Base-by-base conservation (phyloP, 2,888 invertebrate genomes). In the Gari tellinella region DNA sequence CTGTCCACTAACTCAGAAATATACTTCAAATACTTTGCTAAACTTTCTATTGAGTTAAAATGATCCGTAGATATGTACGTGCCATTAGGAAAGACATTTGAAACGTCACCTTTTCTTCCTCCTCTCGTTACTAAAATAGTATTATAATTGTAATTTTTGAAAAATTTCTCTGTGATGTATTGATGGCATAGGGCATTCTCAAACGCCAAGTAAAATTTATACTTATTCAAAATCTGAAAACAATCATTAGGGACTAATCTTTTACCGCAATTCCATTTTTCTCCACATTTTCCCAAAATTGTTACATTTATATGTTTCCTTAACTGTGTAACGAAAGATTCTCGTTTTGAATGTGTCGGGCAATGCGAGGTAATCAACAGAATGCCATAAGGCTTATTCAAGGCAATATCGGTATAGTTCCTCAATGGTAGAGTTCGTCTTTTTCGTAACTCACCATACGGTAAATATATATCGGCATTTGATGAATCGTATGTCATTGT, bases 401-500 rank as follows among this genome's bases (percentile, higher is more conserved):
- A n/a, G n/a, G n/a, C n/a, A n/a, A n/a, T n/a, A 19, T 48, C 60
- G 21, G 57, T 60, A 52, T 64, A 76, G 46, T 76, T 53, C 25
- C 65, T 43, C 4, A 38, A 21, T 3, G 62, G 14, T 58, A 55
- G 19, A 76, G 37, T 26, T 68, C 67, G 5, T 72, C 76, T 41
- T n/a, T n/a, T n/a, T n/a, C n/a, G n/a, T n/a, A n/a, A n/a, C n/a
- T n/a, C n/a, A n/a, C n/a, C n/a, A n/a, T 76, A 76, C 14, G 76
- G 76, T 12, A 72, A 57, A 41, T 46, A 67, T 14, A 76, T 68
- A 53, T 76, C 76, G 10, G 72, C 60, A 25, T 48, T 60, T 14
- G 57, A 41, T 55, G 60, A 72, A 17, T 76, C 72, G 41, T 72
- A 72, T n/a, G 64, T 68, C 76, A 76, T 76, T 1, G 76, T 76